A percentile compares a stretch with the other conserved stretches of the same genome.
Conservation (phyloP, 1,140 invertebrate species). For the Cylas formicarius region DNA sequence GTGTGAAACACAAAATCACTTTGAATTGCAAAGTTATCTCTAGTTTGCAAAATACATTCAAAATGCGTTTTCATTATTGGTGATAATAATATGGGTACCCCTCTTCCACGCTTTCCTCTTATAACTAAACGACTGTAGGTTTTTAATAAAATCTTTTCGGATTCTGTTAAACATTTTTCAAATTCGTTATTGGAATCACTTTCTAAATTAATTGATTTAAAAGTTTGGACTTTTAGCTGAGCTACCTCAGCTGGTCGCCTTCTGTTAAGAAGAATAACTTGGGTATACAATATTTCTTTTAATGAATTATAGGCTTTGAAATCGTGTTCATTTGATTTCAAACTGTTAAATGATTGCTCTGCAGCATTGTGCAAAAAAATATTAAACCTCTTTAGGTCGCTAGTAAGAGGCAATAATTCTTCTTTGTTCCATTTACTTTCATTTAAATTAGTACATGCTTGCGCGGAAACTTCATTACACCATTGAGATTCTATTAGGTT, state of each 20-base stretch:
- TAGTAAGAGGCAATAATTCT: constrained; percentile 27
- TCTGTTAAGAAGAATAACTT: constrained; percentile 12
- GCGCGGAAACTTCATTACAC: constrained; percentile 35
- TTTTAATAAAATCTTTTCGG: constrained; percentile 22
- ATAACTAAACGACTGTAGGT: constrained; percentile 28
- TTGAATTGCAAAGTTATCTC: constrained; percentile 3
- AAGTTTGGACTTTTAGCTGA: constrained; percentile 8
- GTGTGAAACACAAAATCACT: constrained; percentile 27
- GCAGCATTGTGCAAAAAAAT: too few species aligned
- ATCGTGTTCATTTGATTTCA: not conserved
- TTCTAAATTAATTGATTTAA: too few species aligned
- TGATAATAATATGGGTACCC: constrained; percentile 26
- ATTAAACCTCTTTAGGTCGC: constrained; percentile 27
- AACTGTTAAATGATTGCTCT: constrained; percentile 14
- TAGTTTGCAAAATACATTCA: constrained; percentile 16
- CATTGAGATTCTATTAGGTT: constrained; percentile 32
- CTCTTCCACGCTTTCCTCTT: constrained; percentile 22
- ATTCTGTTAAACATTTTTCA: constrained; percentile 2
- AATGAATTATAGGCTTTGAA: too few species aligned
- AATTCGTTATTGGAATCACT: constrained; percentile 25
- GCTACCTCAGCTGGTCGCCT: constrained; percentile 6
- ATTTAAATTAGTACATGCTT: constrained; percentile 25
- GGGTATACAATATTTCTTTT: not conserved
- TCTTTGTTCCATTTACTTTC: constrained; percentile 29
- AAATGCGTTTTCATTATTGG: constrained; percentile 19